phyloP scores from a whole-genome alignment of 2,888 invertebrate species.

The Sipunculus nudus region DNA sequence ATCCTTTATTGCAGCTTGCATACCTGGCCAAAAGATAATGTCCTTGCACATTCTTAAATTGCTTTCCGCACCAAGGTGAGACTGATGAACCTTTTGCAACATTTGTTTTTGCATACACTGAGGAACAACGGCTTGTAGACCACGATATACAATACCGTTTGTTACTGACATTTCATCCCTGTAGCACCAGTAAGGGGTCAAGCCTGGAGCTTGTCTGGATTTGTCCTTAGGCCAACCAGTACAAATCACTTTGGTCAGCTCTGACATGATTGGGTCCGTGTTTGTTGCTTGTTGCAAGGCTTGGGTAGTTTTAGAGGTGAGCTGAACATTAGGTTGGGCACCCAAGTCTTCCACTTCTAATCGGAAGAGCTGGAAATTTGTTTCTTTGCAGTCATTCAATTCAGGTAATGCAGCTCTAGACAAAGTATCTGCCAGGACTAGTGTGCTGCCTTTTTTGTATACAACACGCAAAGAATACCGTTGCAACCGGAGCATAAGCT shows the following conservation, averaged over 20 bases:
- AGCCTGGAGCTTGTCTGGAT: background rate
- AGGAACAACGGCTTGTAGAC: background rate
- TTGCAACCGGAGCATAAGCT: slow-evolving; percentile 13
- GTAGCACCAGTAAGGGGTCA: background rate
- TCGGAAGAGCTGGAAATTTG: background rate
- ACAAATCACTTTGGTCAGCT: background rate
- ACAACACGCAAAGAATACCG: slow-evolving; percentile 4
- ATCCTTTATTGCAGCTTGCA: slow-evolving; percentile 1
- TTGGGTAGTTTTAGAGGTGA: background rate
- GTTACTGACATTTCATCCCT: background rate
- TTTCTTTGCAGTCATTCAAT: background rate
- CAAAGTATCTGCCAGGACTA: slow-evolving; percentile 8
- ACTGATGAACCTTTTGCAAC: background rate
- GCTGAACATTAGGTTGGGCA: too few relatives aligned
- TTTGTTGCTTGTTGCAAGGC: background rate
- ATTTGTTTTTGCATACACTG: background rate
- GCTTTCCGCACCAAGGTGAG: background rate
- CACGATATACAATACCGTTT: background rate
- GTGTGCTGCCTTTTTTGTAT: slow-evolving; percentile 6
- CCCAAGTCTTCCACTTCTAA: background rate
- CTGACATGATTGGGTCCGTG: background rate
- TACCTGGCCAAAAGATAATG: slow-evolving; percentile 7
- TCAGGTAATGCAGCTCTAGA: slow-evolving; percentile 3
- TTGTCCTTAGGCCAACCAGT: slow-evolving; percentile 2
- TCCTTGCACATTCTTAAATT: slow-evolving; percentile 8